Evolutionary conservation across 1,140 invertebrate genomes (phyloP), one percentile per base, ranked within the genome.

Genomic region (Melanaphis sacchari): DNA sequence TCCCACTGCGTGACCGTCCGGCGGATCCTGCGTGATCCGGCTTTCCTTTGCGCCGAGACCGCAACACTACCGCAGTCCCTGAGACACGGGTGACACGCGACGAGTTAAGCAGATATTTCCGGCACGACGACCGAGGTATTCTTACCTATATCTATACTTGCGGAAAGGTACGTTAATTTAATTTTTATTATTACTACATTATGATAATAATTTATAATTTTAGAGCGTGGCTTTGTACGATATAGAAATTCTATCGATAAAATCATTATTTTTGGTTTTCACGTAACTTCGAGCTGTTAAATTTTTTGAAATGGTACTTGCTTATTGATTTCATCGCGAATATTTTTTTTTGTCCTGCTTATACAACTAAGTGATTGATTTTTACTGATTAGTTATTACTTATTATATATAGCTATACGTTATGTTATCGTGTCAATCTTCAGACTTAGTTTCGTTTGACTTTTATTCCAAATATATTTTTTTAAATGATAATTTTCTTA

Each of bases 31-130:
- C 36, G n/a, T 46, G 41, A 82, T 91, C 90, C 90, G 43, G 66
- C 66, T 91, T 38, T 91, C 66, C 90, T 81, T 46, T 91, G 41
- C 66, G 66, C 43, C 66, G 90, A 81, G 66, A n/a, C 40, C n/a
- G 88, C n/a, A 54, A 76, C 81, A 76, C 66, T 76, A 76, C 88
- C 26, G 89, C 59, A 91, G 90, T 91, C 90, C 66, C 90, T 91
- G 90, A 5, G 66, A 82, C 66, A 82, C 90, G 31, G 66, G 43
- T n/a, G 90, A 91, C 90, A 36, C 66, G 66, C 66, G 41, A 40
- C 59, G 41, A 40, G 36, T 91, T 41, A 18, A 36, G 7, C 59
- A 11, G n/a, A 9, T 18, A 54, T 52, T 54, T 15, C 46, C 46
- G n/a, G n/a, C 43, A 7, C 43, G 9, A 31, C 26, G 4, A 43